Evolutionary conservation across 2,113 vertebrate genomes (phyloP).

Genomic region (Chionodraco myersi): DNA sequence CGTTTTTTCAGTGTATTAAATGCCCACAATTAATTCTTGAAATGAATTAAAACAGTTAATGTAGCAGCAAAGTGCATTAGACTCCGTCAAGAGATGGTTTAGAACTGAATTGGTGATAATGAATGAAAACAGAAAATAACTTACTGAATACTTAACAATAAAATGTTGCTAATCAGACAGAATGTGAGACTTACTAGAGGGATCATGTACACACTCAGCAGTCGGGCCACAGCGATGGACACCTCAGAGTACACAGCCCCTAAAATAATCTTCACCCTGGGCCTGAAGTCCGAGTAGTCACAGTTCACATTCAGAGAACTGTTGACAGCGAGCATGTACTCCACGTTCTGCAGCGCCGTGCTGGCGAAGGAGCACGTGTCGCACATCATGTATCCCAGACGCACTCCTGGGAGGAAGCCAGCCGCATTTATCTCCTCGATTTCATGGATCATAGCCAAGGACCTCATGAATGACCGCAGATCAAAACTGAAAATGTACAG

Average conservation of each 20-base stretch:
- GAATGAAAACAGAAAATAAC: background rate
- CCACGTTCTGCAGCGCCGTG: constrained; percentile 69
- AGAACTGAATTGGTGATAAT: background rate
- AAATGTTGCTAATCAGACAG: background rate
- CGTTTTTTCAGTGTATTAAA: background rate
- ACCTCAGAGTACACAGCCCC: constrained; percentile 75
- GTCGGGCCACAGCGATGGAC: constrained; percentile 71
- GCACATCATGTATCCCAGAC: constrained; percentile 78
- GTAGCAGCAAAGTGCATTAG: background rate
- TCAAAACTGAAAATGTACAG: constrained; percentile 68
- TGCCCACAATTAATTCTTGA: background rate
- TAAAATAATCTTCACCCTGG: constrained; percentile 73
- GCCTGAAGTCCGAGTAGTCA: constrained; percentile 52
- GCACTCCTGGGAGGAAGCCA: constrained; percentile 73
- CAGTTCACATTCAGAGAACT: constrained; percentile 38
- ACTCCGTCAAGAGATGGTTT: background rate
- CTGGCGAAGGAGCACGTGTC: constrained; percentile 76
- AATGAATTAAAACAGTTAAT: background rate
- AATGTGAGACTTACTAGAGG: constrained; percentile 71
- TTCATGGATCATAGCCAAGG: constrained; percentile 74
- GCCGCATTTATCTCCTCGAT: constrained; percentile 80
- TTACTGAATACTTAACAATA: background rate
- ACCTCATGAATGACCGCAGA: constrained; percentile 47
- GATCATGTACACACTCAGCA: constrained; percentile 76
- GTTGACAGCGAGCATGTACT: constrained; percentile 63